Percentiles rank a stretch among this genome's conserved stretches.
Conservation (phyloP, 2,888 invertebrate genomes). For the Adelognathus sp. region DNA sequence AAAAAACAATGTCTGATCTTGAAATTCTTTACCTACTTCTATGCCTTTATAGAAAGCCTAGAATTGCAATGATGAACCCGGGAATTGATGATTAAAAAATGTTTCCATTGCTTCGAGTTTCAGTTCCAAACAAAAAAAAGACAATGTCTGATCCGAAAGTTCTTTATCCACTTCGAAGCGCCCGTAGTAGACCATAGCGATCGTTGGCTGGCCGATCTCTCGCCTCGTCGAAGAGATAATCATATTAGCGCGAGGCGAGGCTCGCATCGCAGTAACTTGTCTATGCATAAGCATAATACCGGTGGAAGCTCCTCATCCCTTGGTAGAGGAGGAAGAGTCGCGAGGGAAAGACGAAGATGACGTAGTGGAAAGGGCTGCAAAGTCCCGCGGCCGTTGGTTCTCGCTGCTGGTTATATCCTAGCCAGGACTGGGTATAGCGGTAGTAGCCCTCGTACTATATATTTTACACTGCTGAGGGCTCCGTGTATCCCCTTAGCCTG, state of each 20-base stretch:
- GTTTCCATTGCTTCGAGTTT: too few relatives aligned
- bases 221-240: conserved; percentile 78
- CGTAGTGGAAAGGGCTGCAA: conserved; percentile 42
- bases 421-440: conserved; percentile 73
- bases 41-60: neutral
- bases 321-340: conserved; percentile 28
- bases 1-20: neutral
- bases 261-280: conserved; percentile 78
- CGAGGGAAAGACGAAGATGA: conserved; percentile 45
- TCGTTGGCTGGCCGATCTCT: conserved; percentile 17
- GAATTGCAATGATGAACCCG: too few relatives aligned
- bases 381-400: conserved; percentile 34
- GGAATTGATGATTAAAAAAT: too few relatives aligned
- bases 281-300: conserved; percentile 80
- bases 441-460: conserved; percentile 36
- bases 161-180: neutral
- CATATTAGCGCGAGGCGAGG: conserved; percentile 76
- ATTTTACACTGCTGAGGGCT: conserved; percentile 37
- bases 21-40: neutral
- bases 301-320: conserved; percentile 50
- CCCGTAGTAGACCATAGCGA: neutral
- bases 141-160: neutral
- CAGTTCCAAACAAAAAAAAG: neutral
- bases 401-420: conserved; percentile 68
- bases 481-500: conserved; percentile 21